Evolutionary conservation across 2,113 vertebrate genomes (phyloP).

Genomic region (Acanthisitta chloris): DNA sequence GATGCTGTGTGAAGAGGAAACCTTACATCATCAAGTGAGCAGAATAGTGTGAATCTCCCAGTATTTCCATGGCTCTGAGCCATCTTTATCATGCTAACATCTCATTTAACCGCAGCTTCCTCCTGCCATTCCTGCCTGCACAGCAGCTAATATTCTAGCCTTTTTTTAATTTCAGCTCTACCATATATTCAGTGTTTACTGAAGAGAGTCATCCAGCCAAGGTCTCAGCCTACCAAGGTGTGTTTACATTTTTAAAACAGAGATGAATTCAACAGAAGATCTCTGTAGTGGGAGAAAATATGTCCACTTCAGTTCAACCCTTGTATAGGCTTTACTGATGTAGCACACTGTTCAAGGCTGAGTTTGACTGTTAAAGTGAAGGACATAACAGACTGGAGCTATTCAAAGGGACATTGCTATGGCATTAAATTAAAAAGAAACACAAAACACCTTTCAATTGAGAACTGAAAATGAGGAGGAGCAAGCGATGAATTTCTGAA

Average conservation of each 20-base stretch:
- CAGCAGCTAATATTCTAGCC: background rate
- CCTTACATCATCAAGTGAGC: background rate
- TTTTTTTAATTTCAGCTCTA: background rate
- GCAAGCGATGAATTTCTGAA: background rate
- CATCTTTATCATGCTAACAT: background rate
- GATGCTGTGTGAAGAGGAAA: background rate
- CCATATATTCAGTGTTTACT: background rate
- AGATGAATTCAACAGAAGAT: background rate
- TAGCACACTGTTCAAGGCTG: background rate
- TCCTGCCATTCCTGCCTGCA: background rate
- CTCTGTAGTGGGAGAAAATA: background rate
- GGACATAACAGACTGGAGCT: background rate
- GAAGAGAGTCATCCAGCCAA: background rate
- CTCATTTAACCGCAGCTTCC: background rate
- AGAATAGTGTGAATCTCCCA: background rate
- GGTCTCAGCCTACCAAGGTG: background rate
- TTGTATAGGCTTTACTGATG: background rate
- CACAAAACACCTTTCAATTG: background rate
- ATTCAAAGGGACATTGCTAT: background rate
- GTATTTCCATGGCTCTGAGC: background rate
- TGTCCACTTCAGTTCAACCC: background rate
- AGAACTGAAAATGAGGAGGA: background rate
- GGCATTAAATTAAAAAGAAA: background rate
- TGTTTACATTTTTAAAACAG: background rate
- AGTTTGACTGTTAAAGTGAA: background rate